Evolutionary conservation across 2,888 invertebrate genomes (phyloP).

Genomic region (Prosopocoilus inquinatus): DNA sequence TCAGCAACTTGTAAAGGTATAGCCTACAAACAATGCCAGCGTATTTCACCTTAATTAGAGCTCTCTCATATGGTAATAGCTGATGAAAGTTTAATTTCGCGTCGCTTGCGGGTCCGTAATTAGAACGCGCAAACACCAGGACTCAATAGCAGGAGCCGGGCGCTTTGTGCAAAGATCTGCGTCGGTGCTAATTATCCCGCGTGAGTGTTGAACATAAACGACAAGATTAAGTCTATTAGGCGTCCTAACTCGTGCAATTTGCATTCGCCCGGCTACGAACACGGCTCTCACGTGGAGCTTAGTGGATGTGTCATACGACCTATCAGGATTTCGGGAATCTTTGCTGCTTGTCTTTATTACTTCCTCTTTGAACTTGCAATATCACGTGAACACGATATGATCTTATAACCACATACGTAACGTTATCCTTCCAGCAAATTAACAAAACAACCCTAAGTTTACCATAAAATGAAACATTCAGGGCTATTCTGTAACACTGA

Average conservation of each 20-base stretch:
- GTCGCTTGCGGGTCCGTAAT: slow-evolving; percentile 52
- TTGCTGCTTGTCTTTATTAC: slow-evolving; percentile 33
- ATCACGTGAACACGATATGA: neutral
- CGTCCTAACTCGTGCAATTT: slow-evolving; percentile 51
- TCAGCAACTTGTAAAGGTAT: slow-evolving; percentile 24
- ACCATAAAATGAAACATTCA: no score
- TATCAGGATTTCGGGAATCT: slow-evolving; percentile 33
- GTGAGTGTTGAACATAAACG: slow-evolving; percentile 53
- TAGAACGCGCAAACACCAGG: slow-evolving; percentile 49
- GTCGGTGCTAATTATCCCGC: slow-evolving; percentile 51
- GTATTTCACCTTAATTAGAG: slow-evolving; percentile 51
- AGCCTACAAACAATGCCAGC: slow-evolving; percentile 41
- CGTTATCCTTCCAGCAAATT: no score
- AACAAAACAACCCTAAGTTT: no score
- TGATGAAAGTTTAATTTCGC: slow-evolving; percentile 54
- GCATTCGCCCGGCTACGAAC: slow-evolving; percentile 41
- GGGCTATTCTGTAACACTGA: no score
- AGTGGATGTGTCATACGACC: slow-evolving; percentile 34
- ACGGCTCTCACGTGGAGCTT: slow-evolving; percentile 35
- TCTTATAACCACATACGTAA: no score
- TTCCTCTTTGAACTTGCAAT: slow-evolving; percentile 21
- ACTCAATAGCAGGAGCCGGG: slow-evolving; percentile 44
- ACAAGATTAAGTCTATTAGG: slow-evolving; percentile 54
- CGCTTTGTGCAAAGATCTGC: slow-evolving; percentile 38
- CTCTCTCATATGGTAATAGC: slow-evolving; percentile 53